Evolutionary conservation across 2,888 invertebrate species (phyloP).

Genomic region (Agrilus biguttatus): DNA sequence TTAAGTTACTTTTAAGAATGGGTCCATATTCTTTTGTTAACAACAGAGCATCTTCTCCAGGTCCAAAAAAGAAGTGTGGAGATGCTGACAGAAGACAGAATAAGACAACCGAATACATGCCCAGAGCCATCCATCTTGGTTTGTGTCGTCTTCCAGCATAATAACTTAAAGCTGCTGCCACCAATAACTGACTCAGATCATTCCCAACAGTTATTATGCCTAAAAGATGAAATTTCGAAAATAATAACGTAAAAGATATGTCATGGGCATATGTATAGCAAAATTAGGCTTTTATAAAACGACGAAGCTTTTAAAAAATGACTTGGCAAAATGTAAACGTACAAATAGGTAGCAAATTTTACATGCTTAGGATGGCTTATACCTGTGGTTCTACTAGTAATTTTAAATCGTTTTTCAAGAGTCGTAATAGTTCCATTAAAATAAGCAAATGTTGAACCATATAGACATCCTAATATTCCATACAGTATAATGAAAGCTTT

Average conservation of each 20-base stretch:
- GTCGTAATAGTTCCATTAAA: conserved; percentile 63
- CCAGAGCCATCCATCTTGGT: conserved; percentile 57
- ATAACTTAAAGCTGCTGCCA: conserved; percentile 51
- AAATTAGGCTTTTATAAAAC: no score
- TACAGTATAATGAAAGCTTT: conserved; percentile 47
- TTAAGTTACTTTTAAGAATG: conserved; percentile 26
- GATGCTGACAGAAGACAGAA: conserved; percentile 52
- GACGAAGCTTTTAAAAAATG: no score
- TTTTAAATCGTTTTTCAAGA: conserved; percentile 57
- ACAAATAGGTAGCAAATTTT: no score
- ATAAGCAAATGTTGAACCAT: conserved; percentile 54
- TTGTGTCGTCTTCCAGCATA: conserved; percentile 57
- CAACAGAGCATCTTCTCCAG: conserved; percentile 48
- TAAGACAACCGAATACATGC: conserved; percentile 41
- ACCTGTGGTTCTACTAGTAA: conserved; percentile 56
- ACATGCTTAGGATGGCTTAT: no score
- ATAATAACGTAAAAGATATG: no score
- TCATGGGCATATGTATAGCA: no score
- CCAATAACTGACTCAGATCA: conserved; percentile 55
- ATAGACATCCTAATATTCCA: conserved; percentile 51
- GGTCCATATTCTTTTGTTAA: conserved; percentile 45
- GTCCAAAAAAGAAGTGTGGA: conserved; percentile 54
- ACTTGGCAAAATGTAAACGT: no score
- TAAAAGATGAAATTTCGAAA: conserved; percentile 18
- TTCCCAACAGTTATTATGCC: conserved; percentile 60